phyloP scores from a whole-genome alignment of 2,113 vertebrate genomes.

The Albula goreensis region DNA sequence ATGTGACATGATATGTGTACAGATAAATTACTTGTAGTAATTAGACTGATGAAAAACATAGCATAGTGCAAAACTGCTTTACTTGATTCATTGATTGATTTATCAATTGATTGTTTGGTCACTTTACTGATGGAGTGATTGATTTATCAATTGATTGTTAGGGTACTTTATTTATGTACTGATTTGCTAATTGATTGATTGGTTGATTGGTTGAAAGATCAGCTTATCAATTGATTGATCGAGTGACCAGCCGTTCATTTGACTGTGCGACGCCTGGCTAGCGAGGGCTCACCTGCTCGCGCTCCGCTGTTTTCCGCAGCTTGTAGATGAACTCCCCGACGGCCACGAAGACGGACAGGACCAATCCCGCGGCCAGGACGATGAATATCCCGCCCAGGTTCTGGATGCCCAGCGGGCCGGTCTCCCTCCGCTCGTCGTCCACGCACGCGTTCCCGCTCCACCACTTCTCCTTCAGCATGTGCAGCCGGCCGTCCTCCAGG shows the following conservation, averaged over 20 bases:
- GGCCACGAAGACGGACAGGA: conserved; percentile 92
- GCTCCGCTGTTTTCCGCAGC: conserved; percentile 86
- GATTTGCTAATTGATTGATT: no score
- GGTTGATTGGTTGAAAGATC: no score
- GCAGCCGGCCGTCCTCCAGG: conserved; percentile 93
- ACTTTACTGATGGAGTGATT: no score
- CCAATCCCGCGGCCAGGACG: conserved; percentile 89
- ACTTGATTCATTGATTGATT: background rate
- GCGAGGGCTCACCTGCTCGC: conserved; percentile 82
- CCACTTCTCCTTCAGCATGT: conserved; percentile 96
- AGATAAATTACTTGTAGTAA: no score
- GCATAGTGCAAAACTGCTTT: background rate
- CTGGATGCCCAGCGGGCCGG: conserved; percentile 91
- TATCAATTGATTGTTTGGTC: no score
- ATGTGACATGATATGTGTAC: no score
- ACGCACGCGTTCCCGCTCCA: conserved; percentile 90
- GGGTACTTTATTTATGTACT: no score
- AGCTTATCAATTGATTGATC: background rate
- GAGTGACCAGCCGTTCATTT: conserved; percentile 24
- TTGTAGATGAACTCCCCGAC: conserved; percentile 97
- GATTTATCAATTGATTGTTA: no score
- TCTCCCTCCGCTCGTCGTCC: conserved; percentile 88
- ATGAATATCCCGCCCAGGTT: conserved; percentile 98
- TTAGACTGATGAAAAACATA: no score
- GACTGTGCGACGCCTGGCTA: no score